A percentile compares a stretch with the other conserved stretches of the same genome.
These are phyloP conservation scores for Drosophila limbata DNA, from an alignment of 2,888 invertebrate genomes.

Conservation along the genomic window DNA sequence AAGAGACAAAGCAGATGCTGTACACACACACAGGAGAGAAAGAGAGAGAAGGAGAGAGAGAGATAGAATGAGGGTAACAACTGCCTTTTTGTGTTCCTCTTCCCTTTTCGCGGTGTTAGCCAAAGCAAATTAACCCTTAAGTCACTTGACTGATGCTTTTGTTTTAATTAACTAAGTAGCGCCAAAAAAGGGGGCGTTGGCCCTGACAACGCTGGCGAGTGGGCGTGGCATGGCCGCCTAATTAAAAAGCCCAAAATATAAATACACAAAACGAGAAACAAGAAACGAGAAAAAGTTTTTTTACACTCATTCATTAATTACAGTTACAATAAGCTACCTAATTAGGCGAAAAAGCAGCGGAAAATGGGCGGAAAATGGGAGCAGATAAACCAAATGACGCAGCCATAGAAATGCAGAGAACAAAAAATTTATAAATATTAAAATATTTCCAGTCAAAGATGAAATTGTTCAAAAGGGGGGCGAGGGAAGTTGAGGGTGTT, in stretches of 20 bases:
- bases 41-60: conserved; percentile 3
- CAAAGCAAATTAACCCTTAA: conserved; percentile 76
- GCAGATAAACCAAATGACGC: conserved; percentile 40
- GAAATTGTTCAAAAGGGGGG: not conserved
- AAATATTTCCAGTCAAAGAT: conserved; percentile 53
- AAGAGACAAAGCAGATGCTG: conserved; percentile 40
- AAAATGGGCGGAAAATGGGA: conserved; percentile 1
- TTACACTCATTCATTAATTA: conserved; percentile 78
- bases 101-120: conserved; percentile 5
- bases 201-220: conserved; percentile 16
- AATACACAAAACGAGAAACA: conserved; percentile 31
- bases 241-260: conserved; percentile 68
- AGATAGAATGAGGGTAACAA: not conserved
- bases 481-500: not conserved
- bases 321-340: conserved; percentile 85
- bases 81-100: not conserved
- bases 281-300: conserved; percentile 8
- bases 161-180: conserved; percentile 80
- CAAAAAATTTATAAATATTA: conserved; percentile 43
- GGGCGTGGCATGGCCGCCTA: conserved; percentile 59
- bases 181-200: conserved; percentile 38
- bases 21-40: not conserved
- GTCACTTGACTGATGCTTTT: conserved; percentile 65
- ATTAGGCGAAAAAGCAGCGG: conserved; percentile 73
- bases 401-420: conserved; percentile 40